Percentiles rank a stretch among this genome's conserved stretches.
These are phyloP conservation scores for Cercocebus atys DNA, from an alignment of 2,113 vertebrate genomes.

Conservation along the genomic window DNA sequence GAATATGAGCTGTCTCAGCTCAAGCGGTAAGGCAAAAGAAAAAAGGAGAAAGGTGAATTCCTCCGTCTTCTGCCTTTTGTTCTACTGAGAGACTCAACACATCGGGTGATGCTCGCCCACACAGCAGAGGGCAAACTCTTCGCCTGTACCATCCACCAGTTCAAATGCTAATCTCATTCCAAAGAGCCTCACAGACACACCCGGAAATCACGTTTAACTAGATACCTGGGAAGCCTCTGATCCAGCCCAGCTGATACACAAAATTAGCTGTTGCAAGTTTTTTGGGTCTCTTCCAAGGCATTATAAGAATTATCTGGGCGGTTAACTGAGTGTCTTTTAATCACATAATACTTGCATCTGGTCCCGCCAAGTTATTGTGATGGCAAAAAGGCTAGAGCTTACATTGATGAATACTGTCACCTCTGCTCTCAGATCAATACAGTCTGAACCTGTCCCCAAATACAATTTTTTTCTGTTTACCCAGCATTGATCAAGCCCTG, in stretches of 20 bases:
- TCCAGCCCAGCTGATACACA: not conserved
- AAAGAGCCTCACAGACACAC: not conserved
- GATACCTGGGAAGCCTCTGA: too few species aligned
- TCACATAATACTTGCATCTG: not conserved
- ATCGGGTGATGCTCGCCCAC: not conserved
- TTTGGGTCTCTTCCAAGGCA: accelerated
- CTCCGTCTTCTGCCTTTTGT: not conserved
- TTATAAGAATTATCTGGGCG: not conserved
- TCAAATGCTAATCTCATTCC: not conserved
- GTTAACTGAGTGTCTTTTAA: not conserved
- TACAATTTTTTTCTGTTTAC: conserved; percentile 44
- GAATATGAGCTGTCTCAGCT: not conserved
- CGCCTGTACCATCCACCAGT: accelerated
- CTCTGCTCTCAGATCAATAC: not conserved
- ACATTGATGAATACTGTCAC: not conserved
- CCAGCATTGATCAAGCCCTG: not conserved
- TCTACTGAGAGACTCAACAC: not conserved
- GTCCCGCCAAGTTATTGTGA: not conserved
- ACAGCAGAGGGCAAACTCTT: not conserved
- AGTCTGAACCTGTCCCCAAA: not conserved
- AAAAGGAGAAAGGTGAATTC: not conserved
- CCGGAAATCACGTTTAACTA: not conserved
- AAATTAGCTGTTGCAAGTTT: not conserved
- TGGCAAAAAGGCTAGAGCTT: accelerated
- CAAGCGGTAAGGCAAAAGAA: not conserved